Evolutionary conservation across 2,888 invertebrate species (phyloP).

Genomic region (Drosophila acutilabella): DNA sequence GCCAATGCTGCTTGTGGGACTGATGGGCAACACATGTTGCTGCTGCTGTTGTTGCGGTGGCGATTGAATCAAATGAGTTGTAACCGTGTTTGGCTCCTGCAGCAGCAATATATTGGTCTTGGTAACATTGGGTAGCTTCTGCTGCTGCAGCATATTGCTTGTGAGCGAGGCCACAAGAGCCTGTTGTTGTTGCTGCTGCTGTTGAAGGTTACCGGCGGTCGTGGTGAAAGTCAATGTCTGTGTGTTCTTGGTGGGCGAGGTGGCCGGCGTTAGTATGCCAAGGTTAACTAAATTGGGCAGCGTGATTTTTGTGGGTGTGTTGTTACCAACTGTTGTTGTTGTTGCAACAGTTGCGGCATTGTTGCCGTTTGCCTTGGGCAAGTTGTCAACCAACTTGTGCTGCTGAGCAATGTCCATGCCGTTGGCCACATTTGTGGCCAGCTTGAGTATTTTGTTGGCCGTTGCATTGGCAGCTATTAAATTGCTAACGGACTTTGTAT

Average conservation of each 20-base stretch:
- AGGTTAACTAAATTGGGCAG: conserved; percentile 85
- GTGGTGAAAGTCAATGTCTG: conserved; percentile 82
- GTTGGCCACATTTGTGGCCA: conserved; percentile 83
- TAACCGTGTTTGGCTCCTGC: conserved; percentile 60
- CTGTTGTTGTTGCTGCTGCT: conserved; percentile 75
- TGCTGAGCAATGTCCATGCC: conserved; percentile 76
- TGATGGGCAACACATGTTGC: conserved; percentile 83
- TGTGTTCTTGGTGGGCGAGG: conserved; percentile 85
- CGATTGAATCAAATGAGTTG: conserved; percentile 61
- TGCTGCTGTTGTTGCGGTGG: conserved; percentile 66
- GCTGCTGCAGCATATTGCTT: conserved; percentile 65
- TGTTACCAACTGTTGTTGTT: conserved; percentile 36
- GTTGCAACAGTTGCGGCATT: conserved; percentile 41
- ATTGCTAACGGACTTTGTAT: conserved; percentile 79
- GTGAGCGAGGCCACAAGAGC: conserved; percentile 71
- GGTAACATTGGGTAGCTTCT: conserved; percentile 50
- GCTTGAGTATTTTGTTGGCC: conserved; percentile 84
- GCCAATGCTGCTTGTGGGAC: conserved; percentile 82
- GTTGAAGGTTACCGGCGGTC: conserved; percentile 62
- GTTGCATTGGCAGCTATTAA: conserved; percentile 84
- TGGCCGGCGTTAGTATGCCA: conserved; percentile 86
- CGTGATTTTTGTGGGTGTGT: conserved; percentile 82
- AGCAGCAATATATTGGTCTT: conserved; percentile 70
- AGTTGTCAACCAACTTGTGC: conserved; percentile 63
- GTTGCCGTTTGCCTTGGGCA: conserved; percentile 54